Evolutionary conservation across 1,140 invertebrate species (phyloP), one percentile per base, ranked within the genome.

Genomic region (Brachionus manjavacas): DNA sequence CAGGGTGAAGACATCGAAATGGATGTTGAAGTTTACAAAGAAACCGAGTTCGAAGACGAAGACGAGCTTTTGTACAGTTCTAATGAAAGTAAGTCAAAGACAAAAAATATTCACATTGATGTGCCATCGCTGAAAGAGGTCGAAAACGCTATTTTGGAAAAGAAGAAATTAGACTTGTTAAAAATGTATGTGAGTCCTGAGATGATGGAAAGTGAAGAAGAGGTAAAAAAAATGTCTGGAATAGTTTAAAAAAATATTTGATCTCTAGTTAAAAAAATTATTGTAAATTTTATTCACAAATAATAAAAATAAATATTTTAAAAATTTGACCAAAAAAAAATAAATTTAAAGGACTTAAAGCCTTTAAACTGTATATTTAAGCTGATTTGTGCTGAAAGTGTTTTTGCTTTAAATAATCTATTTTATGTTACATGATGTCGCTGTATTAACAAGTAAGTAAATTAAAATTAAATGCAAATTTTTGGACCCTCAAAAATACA

Each of bases 141-240:
- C 74, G 94, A 97, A 88, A 93, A 95, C 87, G 95, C 95, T 0
- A 90, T 98, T 39, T 90, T 98, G 0, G 91, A 92, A 85, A 92
- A 94, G 86, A 95, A 95, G 88, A 98, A 98, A 88, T 93, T 94
- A 89, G 95, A 97, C 89, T 89, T 97, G 23, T 86, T 97, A 64
- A 92, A 89, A 85, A 89, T 88, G 85, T 91, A 91, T 87, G 89
- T 89, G 0, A 89, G 88, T 86, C 87, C 88, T 23, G 85, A 85
- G 46, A 81, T 91, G n/a, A 16, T 85, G 6, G 35, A 87, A 83
- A 83, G 86, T 81, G 86, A 76, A 68, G 76, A 85, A 60, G 84
- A 88, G 79, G 84, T 86, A 0, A 88, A 87, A 85, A 64, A 84
- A 28, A 84, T 88, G 16, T 66, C 88, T 31, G 87, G 87, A 14